phyloP scores from a whole-genome alignment of 2,888 invertebrate genomes.

The Gymnosoma rotundatum region DNA sequence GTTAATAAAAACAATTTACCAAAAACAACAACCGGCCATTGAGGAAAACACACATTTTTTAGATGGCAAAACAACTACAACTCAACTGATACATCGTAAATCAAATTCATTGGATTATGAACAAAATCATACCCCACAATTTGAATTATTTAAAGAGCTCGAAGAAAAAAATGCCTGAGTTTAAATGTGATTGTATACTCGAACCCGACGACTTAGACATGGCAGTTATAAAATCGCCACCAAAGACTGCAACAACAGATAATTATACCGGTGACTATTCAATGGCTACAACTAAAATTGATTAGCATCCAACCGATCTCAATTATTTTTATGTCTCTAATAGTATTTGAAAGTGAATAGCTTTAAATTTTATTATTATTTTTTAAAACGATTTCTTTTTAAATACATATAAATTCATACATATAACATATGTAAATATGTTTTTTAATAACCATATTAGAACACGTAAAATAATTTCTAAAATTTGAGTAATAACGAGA shows the following conservation, averaged over 20 bases:
- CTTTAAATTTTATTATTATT: too few relatives aligned
- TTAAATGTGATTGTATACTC: conserved; percentile 22
- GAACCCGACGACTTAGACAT: too few relatives aligned
- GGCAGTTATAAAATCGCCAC: not conserved
- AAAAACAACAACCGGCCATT: conserved; percentile 71
- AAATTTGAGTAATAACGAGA: too few relatives aligned
- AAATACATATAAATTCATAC: too few relatives aligned
- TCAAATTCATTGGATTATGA: conserved; percentile 48
- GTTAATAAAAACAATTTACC: conserved; percentile 65
- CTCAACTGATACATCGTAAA: conserved; percentile 60
- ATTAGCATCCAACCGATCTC: too few relatives aligned
- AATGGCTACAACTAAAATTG: conserved; percentile 72
- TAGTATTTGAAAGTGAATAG: too few relatives aligned
- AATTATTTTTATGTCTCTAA: too few relatives aligned
- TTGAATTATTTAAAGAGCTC: conserved; percentile 53
- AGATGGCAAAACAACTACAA: conserved; percentile 20
- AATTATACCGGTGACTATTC: conserved; percentile 74
- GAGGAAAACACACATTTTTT: conserved; percentile 42
- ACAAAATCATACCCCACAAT: conserved; percentile 42
- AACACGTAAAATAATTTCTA: too few relatives aligned
- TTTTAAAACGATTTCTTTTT: too few relatives aligned
- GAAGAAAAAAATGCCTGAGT: conserved; percentile 52
- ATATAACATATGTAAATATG: too few relatives aligned
- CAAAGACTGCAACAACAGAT: too few relatives aligned
- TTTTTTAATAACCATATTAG: too few relatives aligned